Conservation (phyloP, 2,888 invertebrate species). For the Suillia variegata region DNA sequence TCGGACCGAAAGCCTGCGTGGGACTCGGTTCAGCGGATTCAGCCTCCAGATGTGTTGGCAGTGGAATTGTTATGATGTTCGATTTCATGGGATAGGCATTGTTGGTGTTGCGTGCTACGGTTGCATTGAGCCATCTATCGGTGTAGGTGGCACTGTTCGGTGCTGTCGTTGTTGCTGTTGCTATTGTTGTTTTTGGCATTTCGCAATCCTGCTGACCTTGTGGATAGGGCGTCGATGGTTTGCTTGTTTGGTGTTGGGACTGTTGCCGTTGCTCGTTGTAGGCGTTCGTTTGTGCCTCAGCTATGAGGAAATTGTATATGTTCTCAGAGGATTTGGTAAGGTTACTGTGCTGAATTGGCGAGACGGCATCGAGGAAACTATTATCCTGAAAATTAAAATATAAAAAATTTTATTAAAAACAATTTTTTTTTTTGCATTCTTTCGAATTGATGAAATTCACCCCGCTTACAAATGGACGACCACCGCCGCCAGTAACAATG, state of each 20-base stretch:
- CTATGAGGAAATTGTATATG: constrained; percentile 37
- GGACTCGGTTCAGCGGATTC: constrained; percentile 57
- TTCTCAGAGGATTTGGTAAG: constrained; percentile 39
- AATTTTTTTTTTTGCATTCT: neutral
- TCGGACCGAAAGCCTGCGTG: constrained; percentile 64
- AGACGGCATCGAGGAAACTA: constrained; percentile 32
- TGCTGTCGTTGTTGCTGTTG: neutral
- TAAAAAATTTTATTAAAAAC: too few species aligned
- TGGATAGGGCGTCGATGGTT: constrained; percentile 29
- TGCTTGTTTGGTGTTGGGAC: constrained; percentile 5
- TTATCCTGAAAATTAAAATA: constrained; percentile 39
- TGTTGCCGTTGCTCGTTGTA: constrained; percentile 17
- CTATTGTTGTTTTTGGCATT: constrained; percentile 6
- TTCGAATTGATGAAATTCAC: constrained; percentile 30
- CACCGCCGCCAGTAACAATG: constrained; percentile 55
- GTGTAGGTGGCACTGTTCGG: constrained; percentile 33
- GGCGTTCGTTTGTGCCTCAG: constrained; percentile 28
- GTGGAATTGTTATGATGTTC: constrained; percentile 39
- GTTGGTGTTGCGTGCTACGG: constrained; percentile 35
- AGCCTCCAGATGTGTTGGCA: constrained; percentile 53
- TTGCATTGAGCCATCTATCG: constrained; percentile 49
- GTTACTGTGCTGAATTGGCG: constrained; percentile 21
- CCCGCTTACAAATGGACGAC: constrained; percentile 44
- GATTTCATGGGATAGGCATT: constrained; percentile 34
- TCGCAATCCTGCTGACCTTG: constrained; percentile 19